Evolutionary conservation across 1,140 invertebrate genomes (phyloP).

Genomic region (Acromyrmex charruanus): DNA sequence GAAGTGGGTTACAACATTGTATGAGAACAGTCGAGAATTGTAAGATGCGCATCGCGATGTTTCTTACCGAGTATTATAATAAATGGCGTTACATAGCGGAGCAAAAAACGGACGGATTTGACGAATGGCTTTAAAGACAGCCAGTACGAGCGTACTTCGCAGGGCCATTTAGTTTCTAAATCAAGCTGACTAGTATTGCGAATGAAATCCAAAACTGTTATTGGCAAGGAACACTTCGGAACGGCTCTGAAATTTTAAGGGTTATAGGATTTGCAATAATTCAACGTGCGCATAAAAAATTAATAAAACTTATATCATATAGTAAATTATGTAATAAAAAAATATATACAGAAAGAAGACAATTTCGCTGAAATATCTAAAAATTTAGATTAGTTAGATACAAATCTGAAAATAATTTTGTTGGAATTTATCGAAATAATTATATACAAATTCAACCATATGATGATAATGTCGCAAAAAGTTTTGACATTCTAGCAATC

Average conservation of each 20-base stretch:
- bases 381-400: too few species aligned
- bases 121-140: constrained; percentile 78
- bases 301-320: background rate
- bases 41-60: background rate
- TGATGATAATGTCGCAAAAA: too few species aligned
- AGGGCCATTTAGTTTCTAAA: constrained; percentile 80
- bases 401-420: too few species aligned
- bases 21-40: constrained; percentile 30
- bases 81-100: constrained; percentile 79
- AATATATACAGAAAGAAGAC: background rate
- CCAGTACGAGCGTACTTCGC: constrained; percentile 80
- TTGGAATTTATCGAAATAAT: too few species aligned
- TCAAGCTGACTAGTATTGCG: constrained; percentile 72
- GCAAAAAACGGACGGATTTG: constrained; percentile 74
- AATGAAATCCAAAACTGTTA: constrained; percentile 78
- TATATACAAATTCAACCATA: too few species aligned
- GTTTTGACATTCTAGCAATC: too few species aligned
- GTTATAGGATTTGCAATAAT: background rate
- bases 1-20: constrained; percentile 44
- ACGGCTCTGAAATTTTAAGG: constrained; percentile 43
- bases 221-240: constrained; percentile 68
- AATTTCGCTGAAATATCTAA: too few species aligned
- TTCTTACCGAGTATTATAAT: constrained; percentile 80
- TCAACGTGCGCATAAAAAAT: background rate
- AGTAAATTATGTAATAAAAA: background rate